These are phyloP conservation scores for Oscheius sp. DNA, from an alignment of 1,140 invertebrate genomes.

Conservation along the genomic window DNA sequence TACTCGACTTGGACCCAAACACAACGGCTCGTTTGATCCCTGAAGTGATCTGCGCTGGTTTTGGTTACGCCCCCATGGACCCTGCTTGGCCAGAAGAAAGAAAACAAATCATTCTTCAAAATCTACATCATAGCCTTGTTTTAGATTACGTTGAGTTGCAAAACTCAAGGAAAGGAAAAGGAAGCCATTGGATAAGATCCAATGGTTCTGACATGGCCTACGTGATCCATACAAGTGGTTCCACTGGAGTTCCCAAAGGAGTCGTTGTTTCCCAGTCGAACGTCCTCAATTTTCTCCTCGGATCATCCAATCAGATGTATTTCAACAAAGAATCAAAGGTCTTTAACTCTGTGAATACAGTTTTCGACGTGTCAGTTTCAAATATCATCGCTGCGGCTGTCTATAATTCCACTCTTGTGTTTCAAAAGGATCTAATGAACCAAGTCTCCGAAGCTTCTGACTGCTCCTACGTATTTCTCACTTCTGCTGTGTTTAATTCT, in stretches of 20 bases:
- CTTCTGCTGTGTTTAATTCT: constrained; percentile 51
- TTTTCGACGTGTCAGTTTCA: constrained; percentile 50
- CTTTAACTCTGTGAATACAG: constrained; percentile 46
- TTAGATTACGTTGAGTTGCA: neutral
- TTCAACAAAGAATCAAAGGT: constrained; percentile 23
- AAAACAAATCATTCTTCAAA: constrained; percentile 8
- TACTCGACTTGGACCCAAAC: neutral
- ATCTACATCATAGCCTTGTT: constrained; percentile 17
- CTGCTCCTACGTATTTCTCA: constrained; percentile 40
- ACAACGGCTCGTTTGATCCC: constrained; percentile 24
- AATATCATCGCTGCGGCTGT: constrained; percentile 46
- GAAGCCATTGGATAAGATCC: neutral
- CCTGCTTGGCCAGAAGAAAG: constrained; percentile 19
- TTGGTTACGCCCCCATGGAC: constrained; percentile 41
- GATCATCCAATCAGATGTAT: constrained; percentile 25
- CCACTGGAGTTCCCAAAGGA: constrained; percentile 50
- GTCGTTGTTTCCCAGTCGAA: constrained; percentile 43
- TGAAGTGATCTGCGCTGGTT: constrained; percentile 28
- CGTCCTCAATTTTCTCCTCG: constrained; percentile 31
- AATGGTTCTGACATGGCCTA: constrained; percentile 38
- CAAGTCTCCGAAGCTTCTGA: constrained; percentile 15
- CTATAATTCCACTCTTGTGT: constrained; percentile 36
- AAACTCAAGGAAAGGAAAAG: neutral
- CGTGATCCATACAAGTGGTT: constrained; percentile 50
- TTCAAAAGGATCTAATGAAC: neutral